phyloP scores from a whole-genome alignment of 2,797 vertebrate species.

The Enteromius viviparus region DNA sequence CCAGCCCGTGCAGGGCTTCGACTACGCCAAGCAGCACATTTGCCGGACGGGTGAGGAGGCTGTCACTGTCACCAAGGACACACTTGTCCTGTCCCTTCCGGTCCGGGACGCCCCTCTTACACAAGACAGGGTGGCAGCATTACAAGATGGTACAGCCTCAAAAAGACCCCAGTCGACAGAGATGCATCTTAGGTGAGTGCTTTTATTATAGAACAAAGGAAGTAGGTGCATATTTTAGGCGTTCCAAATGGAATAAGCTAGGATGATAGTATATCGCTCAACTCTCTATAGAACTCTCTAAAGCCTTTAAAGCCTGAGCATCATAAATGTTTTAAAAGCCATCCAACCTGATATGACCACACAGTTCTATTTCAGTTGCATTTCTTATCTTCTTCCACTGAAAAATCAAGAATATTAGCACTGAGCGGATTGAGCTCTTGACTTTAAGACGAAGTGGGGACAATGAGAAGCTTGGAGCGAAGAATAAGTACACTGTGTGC shows the following conservation, averaged over 20 bases:
- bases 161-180: constrained; percentile 92
- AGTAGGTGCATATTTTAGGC: constrained; percentile 12
- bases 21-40: constrained; percentile 97
- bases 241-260: constrained; percentile 33
- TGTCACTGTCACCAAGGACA: constrained; percentile 91
- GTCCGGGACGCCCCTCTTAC: constrained; percentile 86
- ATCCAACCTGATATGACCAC: neutral
- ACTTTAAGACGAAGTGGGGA: constrained; percentile 7
- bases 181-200: constrained; percentile 88
- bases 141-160: constrained; percentile 87
- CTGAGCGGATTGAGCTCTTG: constrained; percentile 3
- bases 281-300: constrained; percentile 14
- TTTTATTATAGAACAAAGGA: constrained; percentile 19
- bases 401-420: neutral
- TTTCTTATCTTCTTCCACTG: constrained; percentile 18
- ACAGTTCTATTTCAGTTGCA: neutral
- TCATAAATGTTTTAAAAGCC: constrained; percentile 38
- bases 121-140: constrained; percentile 79
- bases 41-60: constrained; percentile 93
- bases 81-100: constrained; percentile 88
- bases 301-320: constrained; percentile 25
- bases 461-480: neutral
- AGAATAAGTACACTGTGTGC: constrained; percentile 10
- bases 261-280: constrained; percentile 30
- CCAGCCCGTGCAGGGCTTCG: constrained; percentile 98